Base-by-base conservation (phyloP, 2,888 invertebrate species). In the Andrena dorsata region DNA sequence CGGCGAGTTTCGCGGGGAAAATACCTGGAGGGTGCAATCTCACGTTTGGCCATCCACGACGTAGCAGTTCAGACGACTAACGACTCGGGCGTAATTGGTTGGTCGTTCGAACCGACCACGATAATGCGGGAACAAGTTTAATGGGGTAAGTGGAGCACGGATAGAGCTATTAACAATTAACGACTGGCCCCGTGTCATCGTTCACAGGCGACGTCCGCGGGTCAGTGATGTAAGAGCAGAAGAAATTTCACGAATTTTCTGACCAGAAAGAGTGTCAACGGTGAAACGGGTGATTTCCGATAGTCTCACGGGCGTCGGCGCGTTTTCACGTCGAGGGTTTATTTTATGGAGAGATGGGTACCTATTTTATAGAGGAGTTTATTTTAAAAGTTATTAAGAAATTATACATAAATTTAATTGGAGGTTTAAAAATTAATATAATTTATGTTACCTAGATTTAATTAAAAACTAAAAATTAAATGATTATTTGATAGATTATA, bases 101-200 rank as follows among this genome's bases (percentile, higher is more conserved):
- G 63, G 70, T 26, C 66, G 73, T 53, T 83, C 20, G 73, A 51
- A 72, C 71, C 72, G 71, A 56, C 69, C 23, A 83, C 68, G 86
- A 87, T 86, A 86, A 84, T 80, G 79, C 84, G 74, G 85, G 85
- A 84, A 86, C 82, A 69, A 87, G 86, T 88, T 88, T 82, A 90
- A 90, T 83, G 84, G 83, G 82, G 80, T 79, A 86, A 88, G 84
- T 87, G 86, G 88, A 86, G 87, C 87, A 89, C 76, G 79, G 76
- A 86, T 86, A 76, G 71, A 88, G 75, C 74, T 84, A 79, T 89
- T 85, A 87, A 87, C 86, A 82, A 89, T 90, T 86, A 89, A 88
- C 81, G 82, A 71, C 72, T 56, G 66, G 58, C 47, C 58, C 61
- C 35, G 69, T 84, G 63, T 86, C 77, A 63, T 71, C 66, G 69